Evolutionary conservation across 2,797 vertebrate species (phyloP).

Genomic region (Yasuhikotakia modesta): DNA sequence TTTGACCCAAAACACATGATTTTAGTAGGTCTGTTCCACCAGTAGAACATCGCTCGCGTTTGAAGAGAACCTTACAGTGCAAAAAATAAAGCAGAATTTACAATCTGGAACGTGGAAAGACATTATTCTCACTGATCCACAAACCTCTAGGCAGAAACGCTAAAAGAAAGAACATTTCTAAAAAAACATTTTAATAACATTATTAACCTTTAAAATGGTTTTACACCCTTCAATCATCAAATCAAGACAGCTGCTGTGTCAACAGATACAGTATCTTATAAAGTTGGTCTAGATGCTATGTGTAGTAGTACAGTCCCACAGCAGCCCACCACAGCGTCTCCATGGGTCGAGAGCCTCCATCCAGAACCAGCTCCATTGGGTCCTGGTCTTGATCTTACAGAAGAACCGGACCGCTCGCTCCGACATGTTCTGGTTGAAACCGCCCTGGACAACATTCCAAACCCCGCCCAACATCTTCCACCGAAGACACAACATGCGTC

Average conservation of each 20-base stretch:
- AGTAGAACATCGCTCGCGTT: slow-evolving; percentile 55
- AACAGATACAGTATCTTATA: slow-evolving; percentile 56
- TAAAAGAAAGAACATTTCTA: slow-evolving; percentile 61
- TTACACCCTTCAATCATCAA: slow-evolving; percentile 58
- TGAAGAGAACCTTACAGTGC: slow-evolving; percentile 46
- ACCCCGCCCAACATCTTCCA: neutral
- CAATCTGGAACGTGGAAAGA: slow-evolving; percentile 73
- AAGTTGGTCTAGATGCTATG: slow-evolving; percentile 52
- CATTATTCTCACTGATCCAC: slow-evolving; percentile 41
- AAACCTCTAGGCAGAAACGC: slow-evolving; percentile 71
- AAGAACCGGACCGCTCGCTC: neutral
- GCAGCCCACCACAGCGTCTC: slow-evolving; percentile 61
- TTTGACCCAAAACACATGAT: neutral
- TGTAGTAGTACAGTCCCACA: slow-evolving; percentile 63
- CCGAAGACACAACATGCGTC: slow-evolving; percentile 82
- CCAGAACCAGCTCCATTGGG: neutral
- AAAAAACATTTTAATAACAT: slow-evolving; percentile 5
- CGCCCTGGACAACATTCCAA: slow-evolving; percentile 60
- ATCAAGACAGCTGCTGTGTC: slow-evolving; percentile 43
- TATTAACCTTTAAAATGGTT: slow-evolving; percentile 2
- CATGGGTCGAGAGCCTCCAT: neutral
- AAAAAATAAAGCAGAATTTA: slow-evolving; percentile 73
- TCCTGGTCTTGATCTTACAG: neutral
- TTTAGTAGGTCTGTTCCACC: slow-evolving; percentile 42
- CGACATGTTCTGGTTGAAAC: slow-evolving; percentile 41